Percentiles rank a stretch among this genome's conserved stretches.
phyloP scores from a whole-genome alignment of 1,140 invertebrate species.

The Nylanderia fulva region DNA sequence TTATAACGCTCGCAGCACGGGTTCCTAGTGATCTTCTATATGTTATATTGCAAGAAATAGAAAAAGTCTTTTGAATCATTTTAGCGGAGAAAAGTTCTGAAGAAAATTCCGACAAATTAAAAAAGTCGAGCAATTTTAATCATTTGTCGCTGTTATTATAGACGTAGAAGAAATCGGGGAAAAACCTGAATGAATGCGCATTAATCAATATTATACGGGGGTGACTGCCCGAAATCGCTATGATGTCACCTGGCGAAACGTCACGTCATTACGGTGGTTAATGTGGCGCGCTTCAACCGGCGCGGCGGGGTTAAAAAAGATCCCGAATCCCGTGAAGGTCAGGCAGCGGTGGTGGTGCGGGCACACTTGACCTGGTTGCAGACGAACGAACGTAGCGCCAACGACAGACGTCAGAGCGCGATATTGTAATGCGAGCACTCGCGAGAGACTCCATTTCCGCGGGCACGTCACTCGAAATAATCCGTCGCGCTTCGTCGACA shows the following conservation, averaged over 20 bases:
- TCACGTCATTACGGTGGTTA: conserved; percentile 5
- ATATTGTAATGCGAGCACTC: conserved; percentile 50
- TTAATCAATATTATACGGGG: conserved; percentile 23
- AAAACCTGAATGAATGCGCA: neutral
- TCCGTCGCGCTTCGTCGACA: conserved; percentile 7
- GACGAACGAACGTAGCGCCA: conserved; percentile 53
- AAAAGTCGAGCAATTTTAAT: conserved; percentile 3
- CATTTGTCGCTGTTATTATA: neutral
- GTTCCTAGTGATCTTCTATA: neutral
- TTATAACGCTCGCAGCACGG: neutral
- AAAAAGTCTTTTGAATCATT: neutral
- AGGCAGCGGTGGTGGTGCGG: conserved; percentile 56
- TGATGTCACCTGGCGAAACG: neutral
- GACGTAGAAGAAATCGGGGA: neutral
- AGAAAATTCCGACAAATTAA: conserved; percentile 4
- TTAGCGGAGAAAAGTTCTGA: neutral
- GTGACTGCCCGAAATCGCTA: neutral
- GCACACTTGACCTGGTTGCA: conserved; percentile 70
- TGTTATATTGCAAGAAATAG: neutral
- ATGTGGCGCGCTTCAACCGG: conserved; percentile 26
- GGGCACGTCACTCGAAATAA: conserved; percentile 32
- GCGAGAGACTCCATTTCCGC: neutral
- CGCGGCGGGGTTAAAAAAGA: conserved; percentile 41
- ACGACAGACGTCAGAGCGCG: conserved; percentile 50
- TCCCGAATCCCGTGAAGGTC: conserved; percentile 67